Evolutionary conservation across 2,797 vertebrate genomes (phyloP), one percentile per base, ranked within the genome.

Genomic region (Tokudaia muenninki): DNA sequence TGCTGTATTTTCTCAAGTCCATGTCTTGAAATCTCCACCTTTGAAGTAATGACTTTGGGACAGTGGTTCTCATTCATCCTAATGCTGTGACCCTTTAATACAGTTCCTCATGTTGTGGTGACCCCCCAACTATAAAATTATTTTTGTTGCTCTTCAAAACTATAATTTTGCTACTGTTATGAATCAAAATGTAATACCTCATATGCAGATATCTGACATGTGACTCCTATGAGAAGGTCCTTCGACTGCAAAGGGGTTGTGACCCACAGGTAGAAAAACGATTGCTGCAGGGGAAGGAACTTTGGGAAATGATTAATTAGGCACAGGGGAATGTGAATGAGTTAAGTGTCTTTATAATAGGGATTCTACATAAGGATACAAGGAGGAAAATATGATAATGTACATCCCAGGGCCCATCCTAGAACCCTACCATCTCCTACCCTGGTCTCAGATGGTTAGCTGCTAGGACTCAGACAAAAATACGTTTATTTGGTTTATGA

Each of bases 301-400:
- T 72, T 84, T 72, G 72, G 63, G 37, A 89, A n/a, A 6, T 92
- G 90, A 83, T 88, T 78, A 90, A 83, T 77, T 52, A 77, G 21
- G 11, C 31, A 70, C 0, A 7, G 59, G 7, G 1, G 52, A 17
- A n/a, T 70, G 17, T n/a, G 31, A 88, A 84, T 37, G 59, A 41
- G 34, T 37, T 34, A 24, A 50, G 19, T 55, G 31, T 21, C 17
- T 24, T 92, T 92, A 52, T 22, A 52, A 55, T 50, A 83, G 41
- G 61, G 61, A 61, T 22, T 2, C 17, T 9, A 24, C 1, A 2
- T 44, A 31, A 80, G 75, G 34, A 47, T 16, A 8, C 26, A 63
- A 14, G 0, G 9, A 59, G 31, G 22, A 14, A 21, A 37, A 7
- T 2, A 8, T 12, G 50, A 22, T 9, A 67, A 2, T 67, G 65